Evolutionary conservation across 2,888 invertebrate genomes (phyloP), one percentile per base, ranked within the genome.

Genomic region (Ennomos quercinarius): DNA sequence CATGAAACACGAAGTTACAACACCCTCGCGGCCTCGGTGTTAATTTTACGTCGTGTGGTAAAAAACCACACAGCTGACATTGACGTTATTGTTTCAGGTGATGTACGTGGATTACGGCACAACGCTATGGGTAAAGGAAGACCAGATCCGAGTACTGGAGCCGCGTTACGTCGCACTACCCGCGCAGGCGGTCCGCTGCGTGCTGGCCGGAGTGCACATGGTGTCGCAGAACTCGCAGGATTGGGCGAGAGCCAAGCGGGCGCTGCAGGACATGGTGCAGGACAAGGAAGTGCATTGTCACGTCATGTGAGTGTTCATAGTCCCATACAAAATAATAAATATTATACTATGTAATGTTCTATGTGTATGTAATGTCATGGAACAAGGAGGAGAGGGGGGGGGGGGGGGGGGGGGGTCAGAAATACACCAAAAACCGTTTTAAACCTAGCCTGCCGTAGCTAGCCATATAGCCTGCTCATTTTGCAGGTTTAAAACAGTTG

Each of bases 71-170:
- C n/a, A n/a, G n/a, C n/a, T n/a, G 8, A 5, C 10, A 8, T 11
- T 39, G 2, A 1, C 0, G 11, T 13, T 13, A 13, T 12, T 40
- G 1, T 12, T 40, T 34, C 0, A 93, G 93, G 94, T 96, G n/a
- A 87, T 92, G 63, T 96, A 94, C 78, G 86, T 96, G 9, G 96
- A 96, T 89, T 96, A 95, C 84, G 96, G 96, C 66, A 95, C 95
- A 70, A 84, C 84, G 9, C 84, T 93, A 2, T 89, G 87, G 66
- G 93, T 95, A 39, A 83, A 88, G 45, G 86, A 87, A 45, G 81
- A 80, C 59, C 87, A 93, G 63, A 87, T 95, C 8, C 94, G 94
- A 66, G 79, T 82, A 10, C 88, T 95, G 37, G 93, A 94, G 60
- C 81, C 87, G 8, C 91, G 93, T 3, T 94, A 93, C 71, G 82